Evolutionary conservation across 1,140 invertebrate species (phyloP).

Genomic region (Hestina assimilis): DNA sequence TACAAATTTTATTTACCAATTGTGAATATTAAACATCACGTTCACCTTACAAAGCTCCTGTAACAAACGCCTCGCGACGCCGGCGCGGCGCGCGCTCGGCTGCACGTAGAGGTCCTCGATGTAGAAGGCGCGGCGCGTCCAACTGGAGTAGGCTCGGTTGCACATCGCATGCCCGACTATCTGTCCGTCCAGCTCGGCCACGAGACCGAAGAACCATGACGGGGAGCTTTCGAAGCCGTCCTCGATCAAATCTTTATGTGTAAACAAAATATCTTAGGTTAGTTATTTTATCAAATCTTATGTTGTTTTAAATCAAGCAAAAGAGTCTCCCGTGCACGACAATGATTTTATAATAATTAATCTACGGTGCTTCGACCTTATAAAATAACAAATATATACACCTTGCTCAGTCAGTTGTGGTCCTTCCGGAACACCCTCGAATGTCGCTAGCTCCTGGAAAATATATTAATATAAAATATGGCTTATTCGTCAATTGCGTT

Average conservation of each 20-base stretch:
- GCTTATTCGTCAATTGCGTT: neutral
- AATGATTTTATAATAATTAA: too few species aligned
- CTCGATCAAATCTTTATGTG: slow-evolving; percentile 34
- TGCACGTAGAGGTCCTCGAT: slow-evolving; percentile 59
- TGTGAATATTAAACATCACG: neutral
- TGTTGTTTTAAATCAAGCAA: neutral
- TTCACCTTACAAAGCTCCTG: slow-evolving; percentile 37
- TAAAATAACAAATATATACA: too few species aligned
- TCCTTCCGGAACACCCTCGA: slow-evolving; percentile 41
- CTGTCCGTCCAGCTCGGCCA: slow-evolving; percentile 35
- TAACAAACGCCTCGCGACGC: slow-evolving; percentile 42
- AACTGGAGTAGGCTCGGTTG: slow-evolving; percentile 60
- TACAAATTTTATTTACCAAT: neutral
- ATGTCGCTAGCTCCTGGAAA: slow-evolving; percentile 44
- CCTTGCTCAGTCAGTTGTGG: slow-evolving; percentile 38
- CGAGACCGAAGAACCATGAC: slow-evolving; percentile 55
- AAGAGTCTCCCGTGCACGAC: too few species aligned
- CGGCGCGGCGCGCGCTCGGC: slow-evolving; percentile 33
- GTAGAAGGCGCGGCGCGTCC: slow-evolving; percentile 59
- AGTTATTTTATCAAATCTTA: neutral
- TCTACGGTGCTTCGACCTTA: too few species aligned
- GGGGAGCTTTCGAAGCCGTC: slow-evolving; percentile 37
- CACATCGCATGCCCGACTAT: slow-evolving; percentile 44
- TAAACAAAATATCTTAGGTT: neutral
- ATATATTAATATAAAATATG: neutral